These are phyloP conservation scores for Cancer borealis DNA, from an alignment of 2,888 invertebrate genomes.

Conservation along the genomic window DNA sequence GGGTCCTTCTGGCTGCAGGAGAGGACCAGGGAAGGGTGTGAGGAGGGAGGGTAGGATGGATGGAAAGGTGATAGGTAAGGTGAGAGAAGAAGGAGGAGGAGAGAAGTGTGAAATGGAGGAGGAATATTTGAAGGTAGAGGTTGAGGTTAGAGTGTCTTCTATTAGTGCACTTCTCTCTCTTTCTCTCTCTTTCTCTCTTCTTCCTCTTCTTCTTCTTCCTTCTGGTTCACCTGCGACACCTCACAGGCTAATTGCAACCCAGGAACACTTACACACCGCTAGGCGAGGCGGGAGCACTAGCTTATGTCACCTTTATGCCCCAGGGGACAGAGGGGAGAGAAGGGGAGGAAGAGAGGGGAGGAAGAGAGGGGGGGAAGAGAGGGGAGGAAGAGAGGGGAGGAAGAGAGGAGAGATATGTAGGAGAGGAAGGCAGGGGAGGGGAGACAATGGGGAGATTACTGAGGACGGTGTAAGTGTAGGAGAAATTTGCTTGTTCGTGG, in stretches of 20 bases:
- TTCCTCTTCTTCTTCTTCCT: neutral
- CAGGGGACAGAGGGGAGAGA: neutral
- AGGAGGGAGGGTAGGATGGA: neutral
- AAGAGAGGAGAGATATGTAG: neutral
- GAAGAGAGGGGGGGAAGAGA: neutral
- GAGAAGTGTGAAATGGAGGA: neutral
- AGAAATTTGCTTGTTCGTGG: neutral
- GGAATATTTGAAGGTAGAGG: neutral
- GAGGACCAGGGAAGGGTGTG: neutral
- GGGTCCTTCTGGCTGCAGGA: too few species aligned
- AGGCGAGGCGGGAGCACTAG: neutral
- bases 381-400: neutral
- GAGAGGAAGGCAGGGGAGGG: neutral
- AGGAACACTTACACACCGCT: too few species aligned
- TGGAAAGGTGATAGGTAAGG: too few species aligned
- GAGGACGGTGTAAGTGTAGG: neutral
- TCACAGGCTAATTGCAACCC: neutral
- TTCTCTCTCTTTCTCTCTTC: too few species aligned
- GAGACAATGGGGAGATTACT: neutral
- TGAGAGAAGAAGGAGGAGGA: neutral
- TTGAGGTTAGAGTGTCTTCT: neutral
- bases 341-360: neutral
- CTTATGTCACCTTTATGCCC: too few species aligned
- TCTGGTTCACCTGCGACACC: neutral
- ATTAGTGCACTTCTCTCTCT: too few species aligned